Base-by-base conservation (phyloP, 2,888 invertebrate species). In the Pandemis heparana region DNA sequence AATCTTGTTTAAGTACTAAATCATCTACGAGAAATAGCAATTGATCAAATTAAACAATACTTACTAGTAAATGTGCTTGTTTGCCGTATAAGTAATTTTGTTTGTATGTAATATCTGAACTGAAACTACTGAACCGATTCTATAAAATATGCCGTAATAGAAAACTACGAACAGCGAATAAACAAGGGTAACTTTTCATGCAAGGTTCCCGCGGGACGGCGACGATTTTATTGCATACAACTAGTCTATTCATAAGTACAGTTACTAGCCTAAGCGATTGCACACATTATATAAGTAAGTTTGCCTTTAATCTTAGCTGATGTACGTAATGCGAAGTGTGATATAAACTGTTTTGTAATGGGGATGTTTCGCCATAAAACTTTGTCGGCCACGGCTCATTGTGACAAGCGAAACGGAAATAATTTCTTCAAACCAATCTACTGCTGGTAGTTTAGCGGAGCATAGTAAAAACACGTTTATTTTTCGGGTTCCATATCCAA, bases 341-440 rank as follows among this genome's bases (percentile, higher is more conserved):
- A 56, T 56, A 23, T 56, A 56, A 56, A 23, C 23, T 56, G 23
- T 56, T 56, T 56, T 23, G 56, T 12, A 56, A 56, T 56, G 56
- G 56, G 56, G 56, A 56, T 56, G 56, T 56, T 56, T 56, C 56
- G 56, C 56, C 56, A 56, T 56, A 18, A 56, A 23, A 56, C 18
- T 56, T 56, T 56, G 56, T 12, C 23, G 12, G 56, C 56, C 23
- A 5, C 23, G 12, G 56, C 56, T 12, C 12, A 56, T 56, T 56
- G 23, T 56, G 23, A 23, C 56, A 5, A 56, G 12, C 56, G 56
- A 60, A 39, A n/a, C 8, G 38, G n/a, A 60, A 60, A 60, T 60
- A 7, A 39, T 60, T 60, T 38, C 39, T n/a, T 39, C 39, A 14
- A 60, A 38, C 12, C 32, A 32, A 59, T n/a, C 7, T n/a, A 32